Percentiles rank a stretch among this genome's conserved stretches.
phyloP scores from a whole-genome alignment of 2,113 vertebrate genomes.

The Tympanuchus pallidicinctus region DNA sequence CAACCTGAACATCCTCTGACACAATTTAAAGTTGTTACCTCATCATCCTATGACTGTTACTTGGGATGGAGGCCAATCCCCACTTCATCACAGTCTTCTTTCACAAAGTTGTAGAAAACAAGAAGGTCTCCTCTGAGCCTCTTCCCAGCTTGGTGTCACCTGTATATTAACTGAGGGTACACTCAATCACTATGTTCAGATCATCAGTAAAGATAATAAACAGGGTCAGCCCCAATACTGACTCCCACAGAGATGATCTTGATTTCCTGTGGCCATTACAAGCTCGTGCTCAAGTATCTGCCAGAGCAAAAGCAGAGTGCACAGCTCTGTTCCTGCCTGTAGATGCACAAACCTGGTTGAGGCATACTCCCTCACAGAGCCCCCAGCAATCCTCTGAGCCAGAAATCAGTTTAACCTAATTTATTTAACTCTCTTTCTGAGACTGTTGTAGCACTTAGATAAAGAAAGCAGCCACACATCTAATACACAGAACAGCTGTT shows the following conservation, averaged over 20 bases:
- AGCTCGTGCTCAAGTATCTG: not conserved
- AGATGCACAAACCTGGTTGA: not conserved
- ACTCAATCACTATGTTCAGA: too few relatives aligned
- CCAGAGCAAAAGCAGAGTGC: not conserved
- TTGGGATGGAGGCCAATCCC: too few relatives aligned
- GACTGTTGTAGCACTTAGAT: not conserved
- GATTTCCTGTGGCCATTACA: not conserved
- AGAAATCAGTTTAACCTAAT: not conserved
- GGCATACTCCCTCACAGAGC: not conserved
- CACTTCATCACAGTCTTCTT: too few relatives aligned
- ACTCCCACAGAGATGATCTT: not conserved
- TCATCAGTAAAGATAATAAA: too few relatives aligned
- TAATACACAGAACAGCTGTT: not conserved
- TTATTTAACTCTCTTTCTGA: not conserved
- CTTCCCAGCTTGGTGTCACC: too few relatives aligned
- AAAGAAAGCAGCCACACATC: not conserved
- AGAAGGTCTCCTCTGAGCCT: too few relatives aligned
- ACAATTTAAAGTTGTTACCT: not conserved
- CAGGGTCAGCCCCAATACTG: too few relatives aligned
- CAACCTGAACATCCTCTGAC: not conserved
- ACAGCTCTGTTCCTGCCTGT: rapidly evolving
- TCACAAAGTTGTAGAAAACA: too few relatives aligned
- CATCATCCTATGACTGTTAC: not conserved
- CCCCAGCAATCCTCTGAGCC: not conserved
- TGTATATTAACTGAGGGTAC: too few relatives aligned